Evolutionary conservation across 2,113 vertebrate genomes (phyloP).

Genomic region (Camelus bactrianus): DNA sequence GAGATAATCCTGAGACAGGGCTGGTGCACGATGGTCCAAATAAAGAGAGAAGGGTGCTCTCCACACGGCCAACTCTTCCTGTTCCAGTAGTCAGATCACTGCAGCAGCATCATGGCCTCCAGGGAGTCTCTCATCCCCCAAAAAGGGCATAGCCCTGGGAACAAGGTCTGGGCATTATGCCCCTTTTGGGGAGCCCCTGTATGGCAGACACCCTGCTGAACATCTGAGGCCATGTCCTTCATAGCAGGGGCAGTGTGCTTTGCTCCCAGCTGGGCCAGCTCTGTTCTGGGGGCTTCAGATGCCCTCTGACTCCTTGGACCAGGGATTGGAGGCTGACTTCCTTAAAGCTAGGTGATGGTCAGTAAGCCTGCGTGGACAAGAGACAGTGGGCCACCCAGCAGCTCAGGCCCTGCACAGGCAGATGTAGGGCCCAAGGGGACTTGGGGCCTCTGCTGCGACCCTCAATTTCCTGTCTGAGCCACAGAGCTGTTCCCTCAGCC

Average conservation of each 20-base stretch:
- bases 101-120: background rate
- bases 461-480: background rate
- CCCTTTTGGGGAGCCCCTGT: background rate
- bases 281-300: background rate
- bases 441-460: background rate
- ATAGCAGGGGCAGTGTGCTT: background rate
- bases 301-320: background rate
- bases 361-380: background rate
- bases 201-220: background rate
- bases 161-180: background rate
- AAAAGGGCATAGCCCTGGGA: background rate
- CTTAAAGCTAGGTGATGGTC: background rate
- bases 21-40: background rate
- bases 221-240: background rate
- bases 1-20: background rate
- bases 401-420: background rate
- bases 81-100: background rate
- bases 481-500: background rate
- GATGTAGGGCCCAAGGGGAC: background rate
- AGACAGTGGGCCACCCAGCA: background rate
- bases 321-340: background rate
- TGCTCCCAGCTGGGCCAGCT: background rate
- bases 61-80: background rate
- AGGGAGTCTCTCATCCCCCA: background rate
- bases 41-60: background rate